Conservation (phyloP, 1,140 invertebrate species). For the Ostrea denselamellosa region DNA sequence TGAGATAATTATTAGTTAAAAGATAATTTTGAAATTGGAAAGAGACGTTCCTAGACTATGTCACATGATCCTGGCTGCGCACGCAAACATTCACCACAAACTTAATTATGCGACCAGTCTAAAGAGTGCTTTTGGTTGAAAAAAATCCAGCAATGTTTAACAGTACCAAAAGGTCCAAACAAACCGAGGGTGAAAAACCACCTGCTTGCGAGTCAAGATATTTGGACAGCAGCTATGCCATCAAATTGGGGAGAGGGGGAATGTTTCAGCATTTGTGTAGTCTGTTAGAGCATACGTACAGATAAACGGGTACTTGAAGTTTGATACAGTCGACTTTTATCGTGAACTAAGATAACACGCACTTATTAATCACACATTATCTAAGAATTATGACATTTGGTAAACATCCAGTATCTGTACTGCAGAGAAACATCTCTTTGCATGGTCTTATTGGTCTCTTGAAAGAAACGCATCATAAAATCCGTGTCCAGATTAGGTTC, state of each 20-base stretch:
- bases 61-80: too few relatives aligned
- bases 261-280: slow-evolving; percentile 34
- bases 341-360: background rate
- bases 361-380: slow-evolving; percentile 38
- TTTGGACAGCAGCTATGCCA: slow-evolving; percentile 15
- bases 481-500: background rate
- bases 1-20: too few relatives aligned
- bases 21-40: too few relatives aligned
- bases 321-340: background rate
- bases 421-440: slow-evolving; percentile 19
- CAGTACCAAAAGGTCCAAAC: background rate
- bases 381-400: slow-evolving; percentile 7
- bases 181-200: slow-evolving; percentile 11
- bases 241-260: background rate
- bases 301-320: slow-evolving; percentile 30
- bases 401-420: slow-evolving; percentile 34
- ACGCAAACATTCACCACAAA: too few relatives aligned
- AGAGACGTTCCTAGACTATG: too few relatives aligned
- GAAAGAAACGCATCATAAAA: background rate
- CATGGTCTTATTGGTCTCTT: background rate
- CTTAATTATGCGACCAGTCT: background rate
- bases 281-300: slow-evolving; percentile 8
- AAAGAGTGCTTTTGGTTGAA: background rate
- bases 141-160: background rate
- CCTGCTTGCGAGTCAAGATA: slow-evolving; percentile 3